phyloP scores from a whole-genome alignment of 2,113 vertebrate species.

The Capra hircus region DNA sequence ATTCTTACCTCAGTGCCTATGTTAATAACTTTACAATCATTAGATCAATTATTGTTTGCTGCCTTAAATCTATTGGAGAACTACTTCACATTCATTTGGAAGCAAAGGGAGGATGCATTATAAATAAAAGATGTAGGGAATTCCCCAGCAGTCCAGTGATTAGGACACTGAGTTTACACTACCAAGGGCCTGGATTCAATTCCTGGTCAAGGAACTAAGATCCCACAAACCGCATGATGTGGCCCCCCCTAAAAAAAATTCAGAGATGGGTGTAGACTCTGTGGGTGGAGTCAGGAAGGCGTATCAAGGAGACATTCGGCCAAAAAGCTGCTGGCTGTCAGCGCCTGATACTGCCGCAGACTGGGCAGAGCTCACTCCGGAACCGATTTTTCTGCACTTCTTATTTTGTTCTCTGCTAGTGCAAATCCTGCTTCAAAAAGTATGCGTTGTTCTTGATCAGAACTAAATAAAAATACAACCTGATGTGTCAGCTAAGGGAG shows the following conservation, averaged over 20 bases:
- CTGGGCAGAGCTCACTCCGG: neutral
- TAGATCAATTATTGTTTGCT: neutral
- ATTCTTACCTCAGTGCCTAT: neutral
- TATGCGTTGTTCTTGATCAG: neutral
- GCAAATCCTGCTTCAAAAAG: neutral
- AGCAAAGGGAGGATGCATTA: neutral
- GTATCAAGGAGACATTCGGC: neutral
- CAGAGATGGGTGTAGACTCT: neutral
- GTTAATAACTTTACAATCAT: neutral
- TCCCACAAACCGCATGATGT: neutral
- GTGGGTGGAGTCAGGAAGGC: neutral
- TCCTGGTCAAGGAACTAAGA: neutral
- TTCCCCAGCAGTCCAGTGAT: neutral
- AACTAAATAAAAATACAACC: neutral
- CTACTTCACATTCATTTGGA: neutral
- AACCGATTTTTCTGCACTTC: neutral
- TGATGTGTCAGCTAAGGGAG: neutral
- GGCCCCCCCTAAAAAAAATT: neutral
- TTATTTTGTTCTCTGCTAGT: neutral
- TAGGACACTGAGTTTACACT: neutral
- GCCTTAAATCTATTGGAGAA: neutral
- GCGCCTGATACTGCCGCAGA: rapidly evolving
- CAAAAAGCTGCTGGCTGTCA: neutral
- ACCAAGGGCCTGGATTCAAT: neutral
- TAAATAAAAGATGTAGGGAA: neutral